These are phyloP conservation scores for Cantharis rustica DNA, from an alignment of 2,888 invertebrate species.

Conservation along the genomic window DNA sequence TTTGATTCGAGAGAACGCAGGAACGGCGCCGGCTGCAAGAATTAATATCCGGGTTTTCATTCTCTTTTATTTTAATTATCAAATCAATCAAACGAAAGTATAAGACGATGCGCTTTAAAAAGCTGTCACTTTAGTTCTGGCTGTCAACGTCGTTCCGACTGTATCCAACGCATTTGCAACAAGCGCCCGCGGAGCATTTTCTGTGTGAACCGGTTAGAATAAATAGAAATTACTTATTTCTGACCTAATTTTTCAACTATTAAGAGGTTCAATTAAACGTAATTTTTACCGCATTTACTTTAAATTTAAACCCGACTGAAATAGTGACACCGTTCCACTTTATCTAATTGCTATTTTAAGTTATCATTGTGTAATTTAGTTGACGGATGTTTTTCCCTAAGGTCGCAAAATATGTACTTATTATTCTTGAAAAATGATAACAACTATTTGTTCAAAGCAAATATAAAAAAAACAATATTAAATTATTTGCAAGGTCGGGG, in stretches of 20 bases:
- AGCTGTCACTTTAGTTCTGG: too few relatives aligned
- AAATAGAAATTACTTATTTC: background rate
- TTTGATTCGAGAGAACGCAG: too few relatives aligned
- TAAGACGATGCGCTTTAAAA: too few relatives aligned
- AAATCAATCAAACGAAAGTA: too few relatives aligned
- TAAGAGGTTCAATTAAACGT: background rate
- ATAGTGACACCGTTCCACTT: background rate
- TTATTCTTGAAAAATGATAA: background rate
- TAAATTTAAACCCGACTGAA: background rate
- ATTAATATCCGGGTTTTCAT: too few relatives aligned
- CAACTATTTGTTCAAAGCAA: background rate
- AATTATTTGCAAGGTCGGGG: background rate
- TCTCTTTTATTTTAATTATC: too few relatives aligned
- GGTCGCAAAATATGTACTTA: background rate
- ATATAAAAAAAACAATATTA: background rate
- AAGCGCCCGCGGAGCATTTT: too few relatives aligned
- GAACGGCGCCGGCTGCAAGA: too few relatives aligned
- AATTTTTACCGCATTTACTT: background rate
- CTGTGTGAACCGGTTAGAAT: too few relatives aligned
- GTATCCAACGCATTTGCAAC: too few relatives aligned
- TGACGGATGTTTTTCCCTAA: background rate
- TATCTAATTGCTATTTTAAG: background rate
- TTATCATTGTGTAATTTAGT: background rate
- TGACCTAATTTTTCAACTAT: background rate
- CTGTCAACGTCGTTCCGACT: too few relatives aligned